Conservation (phyloP, 2,113 vertebrate species). For the Neofelis nebulosa region DNA sequence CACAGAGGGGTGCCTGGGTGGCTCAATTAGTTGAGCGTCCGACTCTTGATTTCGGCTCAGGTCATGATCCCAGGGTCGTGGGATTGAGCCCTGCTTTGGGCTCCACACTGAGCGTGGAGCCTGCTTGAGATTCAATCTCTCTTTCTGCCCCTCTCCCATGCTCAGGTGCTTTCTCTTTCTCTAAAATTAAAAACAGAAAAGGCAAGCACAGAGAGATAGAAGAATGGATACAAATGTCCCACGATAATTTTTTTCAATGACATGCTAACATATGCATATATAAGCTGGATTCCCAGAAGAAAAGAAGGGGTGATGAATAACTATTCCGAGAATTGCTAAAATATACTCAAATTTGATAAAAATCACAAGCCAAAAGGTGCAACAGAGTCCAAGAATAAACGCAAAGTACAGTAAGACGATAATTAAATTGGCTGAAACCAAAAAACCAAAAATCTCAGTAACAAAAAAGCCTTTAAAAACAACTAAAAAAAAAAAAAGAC, state of each 20-base stretch:
- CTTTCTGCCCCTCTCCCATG: no score
- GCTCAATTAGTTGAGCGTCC: no score
- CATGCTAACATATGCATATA: not conserved
- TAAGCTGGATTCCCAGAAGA: not conserved
- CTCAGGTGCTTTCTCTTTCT: no score
- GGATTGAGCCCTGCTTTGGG: no score
- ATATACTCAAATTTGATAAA: not conserved
- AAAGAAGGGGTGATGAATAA: not conserved
- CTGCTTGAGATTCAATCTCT: no score
- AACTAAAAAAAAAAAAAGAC: not conserved
- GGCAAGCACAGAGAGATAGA: not conserved
- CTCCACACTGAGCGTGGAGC: no score
- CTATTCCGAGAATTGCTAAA: not conserved
- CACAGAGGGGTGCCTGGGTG: not conserved
- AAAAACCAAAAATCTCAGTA: not conserved
- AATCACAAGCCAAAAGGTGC: not conserved
- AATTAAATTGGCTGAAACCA: not conserved
- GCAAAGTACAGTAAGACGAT: not conserved
- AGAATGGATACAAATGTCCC: not conserved
- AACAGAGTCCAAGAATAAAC: not conserved
- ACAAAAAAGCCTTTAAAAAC: not conserved
- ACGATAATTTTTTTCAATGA: not conserved
- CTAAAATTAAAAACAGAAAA: not conserved
- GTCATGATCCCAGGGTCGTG: no score
- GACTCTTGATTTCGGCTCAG: no score